phyloP scores from a whole-genome alignment of 1,140 invertebrate species.

The Ostrea edulis region DNA sequence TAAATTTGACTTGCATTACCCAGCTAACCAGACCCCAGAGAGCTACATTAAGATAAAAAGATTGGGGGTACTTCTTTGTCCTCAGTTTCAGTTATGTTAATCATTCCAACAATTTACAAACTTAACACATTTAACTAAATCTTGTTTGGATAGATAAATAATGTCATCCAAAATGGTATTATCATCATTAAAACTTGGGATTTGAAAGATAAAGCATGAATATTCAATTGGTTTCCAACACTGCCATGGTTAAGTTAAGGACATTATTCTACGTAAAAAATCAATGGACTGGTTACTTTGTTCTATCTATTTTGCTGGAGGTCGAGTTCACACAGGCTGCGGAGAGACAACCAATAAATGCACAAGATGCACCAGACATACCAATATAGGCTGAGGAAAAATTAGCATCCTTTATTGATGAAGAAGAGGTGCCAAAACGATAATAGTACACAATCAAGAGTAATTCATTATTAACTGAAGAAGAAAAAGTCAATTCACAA shows the following conservation, averaged over 20 bases:
- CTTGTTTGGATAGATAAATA: slow-evolving; percentile 17
- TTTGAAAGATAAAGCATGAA: slow-evolving; percentile 18
- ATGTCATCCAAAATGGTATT: background rate
- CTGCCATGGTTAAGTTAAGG: background rate
- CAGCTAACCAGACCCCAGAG: background rate
- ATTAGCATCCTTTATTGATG: slow-evolving; percentile 37
- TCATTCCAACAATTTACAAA: slow-evolving; percentile 16
- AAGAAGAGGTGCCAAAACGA: slow-evolving; percentile 31
- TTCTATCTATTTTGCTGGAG: background rate
- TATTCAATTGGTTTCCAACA: background rate
- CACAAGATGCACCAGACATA: background rate
- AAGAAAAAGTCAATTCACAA: slow-evolving; percentile 11
- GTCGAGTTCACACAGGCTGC: slow-evolving; percentile 4
- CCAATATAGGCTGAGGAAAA: slow-evolving; percentile 15
- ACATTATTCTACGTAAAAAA: background rate
- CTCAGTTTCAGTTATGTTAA: background rate
- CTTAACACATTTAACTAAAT: slow-evolving; percentile 17
- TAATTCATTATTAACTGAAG: slow-evolving; percentile 36
- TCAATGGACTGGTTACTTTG: background rate
- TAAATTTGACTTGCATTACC: slow-evolving; percentile 21
- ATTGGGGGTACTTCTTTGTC: background rate
- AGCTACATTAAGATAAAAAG: slow-evolving; percentile 21
- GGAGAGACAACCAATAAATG: background rate
- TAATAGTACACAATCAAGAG: slow-evolving; percentile 25
- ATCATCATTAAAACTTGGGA: background rate